Base-by-base conservation (phyloP, 2,888 invertebrate genomes). In the Drosophila phalerata region DNA sequence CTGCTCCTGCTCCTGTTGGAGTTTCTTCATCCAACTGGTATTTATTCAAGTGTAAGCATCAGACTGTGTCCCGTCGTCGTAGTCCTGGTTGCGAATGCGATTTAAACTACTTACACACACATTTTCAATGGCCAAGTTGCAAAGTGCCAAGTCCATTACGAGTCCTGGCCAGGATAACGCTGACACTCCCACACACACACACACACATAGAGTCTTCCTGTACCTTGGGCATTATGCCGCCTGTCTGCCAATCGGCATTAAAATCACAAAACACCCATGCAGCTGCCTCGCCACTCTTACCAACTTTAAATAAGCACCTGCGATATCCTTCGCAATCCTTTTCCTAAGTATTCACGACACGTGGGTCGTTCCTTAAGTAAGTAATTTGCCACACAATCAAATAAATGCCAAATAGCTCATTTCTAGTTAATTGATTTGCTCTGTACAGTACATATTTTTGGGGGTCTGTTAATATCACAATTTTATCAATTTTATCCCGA, bases 81-180 rank as follows among this genome's bases (percentile, higher is more conserved):
- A 73, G 60, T 43, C 43, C 64, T 55, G 53, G 61, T 22, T 22
- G 22, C 67, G 85, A 86, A 86, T 84, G 87, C 81, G 84, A 86
- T 88, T 84, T 84, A 88, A 86, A 84, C 88, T 88, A 88, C 84
- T 88, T 88, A 88, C 87, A 88, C 84, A 88, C 88, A 84, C 88
- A 86, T 66, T 81, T 83, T 81, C 86, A 84, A 88, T 86, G 88
- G 88, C 66, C 78, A 78, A 84, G 88, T 86, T 84, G 84, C 84
- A 84, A 84, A 84, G 84, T 84, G 88, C 79, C 84, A 84, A 84
- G 84, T 84, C 88, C 84, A 84, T 84, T 84, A 84, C 83, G 80
- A 73, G 52, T 66, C 57, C 60, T 63, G 69, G 45, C 61, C 77
- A 65, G 80, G 78, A 84, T 85, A 88, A 85, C 70, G 64, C 77